Evolutionary conservation across 2,113 vertebrate genomes (phyloP).

Genomic region (Sphyrna mokarran): DNA sequence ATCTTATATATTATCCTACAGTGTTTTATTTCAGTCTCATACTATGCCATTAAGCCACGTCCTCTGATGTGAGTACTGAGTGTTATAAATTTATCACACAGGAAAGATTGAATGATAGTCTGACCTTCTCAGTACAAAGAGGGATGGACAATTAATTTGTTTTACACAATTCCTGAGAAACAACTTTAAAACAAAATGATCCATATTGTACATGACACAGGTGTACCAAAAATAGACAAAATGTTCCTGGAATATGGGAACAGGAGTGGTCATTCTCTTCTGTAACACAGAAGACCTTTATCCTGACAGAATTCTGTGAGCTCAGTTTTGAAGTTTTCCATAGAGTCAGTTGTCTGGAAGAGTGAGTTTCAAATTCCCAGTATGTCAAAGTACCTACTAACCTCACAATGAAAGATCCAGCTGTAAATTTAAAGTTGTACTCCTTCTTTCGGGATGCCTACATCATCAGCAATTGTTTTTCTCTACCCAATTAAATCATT

Average conservation of each 20-base stretch:
- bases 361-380: not conserved
- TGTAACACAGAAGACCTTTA: not conserved
- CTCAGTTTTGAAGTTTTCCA: not conserved
- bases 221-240: not conserved
- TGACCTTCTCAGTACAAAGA: too few species aligned
- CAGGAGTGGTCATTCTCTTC: not conserved
- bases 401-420: not conserved
- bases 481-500: not conserved
- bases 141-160: not conserved
- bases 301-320: not conserved
- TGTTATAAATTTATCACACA: too few species aligned
- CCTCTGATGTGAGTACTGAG: too few species aligned
- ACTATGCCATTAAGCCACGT: not conserved
- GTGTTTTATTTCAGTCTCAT: not conserved
- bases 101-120: too few species aligned
- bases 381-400: not conserved
- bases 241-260: not conserved
- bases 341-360: not conserved
- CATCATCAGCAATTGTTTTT: not conserved
- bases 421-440: not conserved
- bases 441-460: not conserved
- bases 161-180: not conserved
- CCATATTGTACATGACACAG: too few species aligned
- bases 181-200: not conserved
- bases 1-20: not conserved